These are phyloP conservation scores for Morone saxatilis DNA, from an alignment of 2,113 vertebrate genomes.

Conservation along the genomic window DNA sequence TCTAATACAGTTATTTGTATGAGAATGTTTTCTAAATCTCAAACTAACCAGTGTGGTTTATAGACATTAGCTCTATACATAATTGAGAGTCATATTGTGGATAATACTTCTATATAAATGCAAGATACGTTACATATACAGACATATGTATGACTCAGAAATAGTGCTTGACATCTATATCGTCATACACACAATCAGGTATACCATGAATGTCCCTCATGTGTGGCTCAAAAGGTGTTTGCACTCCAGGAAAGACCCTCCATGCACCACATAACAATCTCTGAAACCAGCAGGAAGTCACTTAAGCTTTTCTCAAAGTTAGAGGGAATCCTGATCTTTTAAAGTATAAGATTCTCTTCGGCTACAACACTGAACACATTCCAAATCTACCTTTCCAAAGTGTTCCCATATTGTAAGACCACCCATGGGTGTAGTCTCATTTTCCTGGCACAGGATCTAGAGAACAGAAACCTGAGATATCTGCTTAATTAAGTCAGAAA, in stretches of 20 bases:
- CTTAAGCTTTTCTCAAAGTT: neutral
- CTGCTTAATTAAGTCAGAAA: slow-evolving; percentile 45
- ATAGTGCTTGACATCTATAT: neutral
- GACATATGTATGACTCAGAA: neutral
- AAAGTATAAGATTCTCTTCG: slow-evolving; percentile 30
- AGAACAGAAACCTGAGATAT: slow-evolving; percentile 46
- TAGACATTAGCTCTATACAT: no score
- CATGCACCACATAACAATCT: neutral
- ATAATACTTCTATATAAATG: neutral
- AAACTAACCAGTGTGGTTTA: neutral
- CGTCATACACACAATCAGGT: neutral
- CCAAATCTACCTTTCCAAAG: slow-evolving; percentile 45
- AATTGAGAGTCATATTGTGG: neutral
- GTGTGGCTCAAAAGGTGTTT: neutral
- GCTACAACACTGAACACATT: slow-evolving; percentile 19
- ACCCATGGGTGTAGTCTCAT: slow-evolving; percentile 59
- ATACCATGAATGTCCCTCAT: neutral
- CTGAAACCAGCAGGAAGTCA: neutral
- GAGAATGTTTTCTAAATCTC: neutral
- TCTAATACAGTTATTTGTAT: neutral
- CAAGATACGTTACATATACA: neutral
- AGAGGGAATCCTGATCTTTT: slow-evolving; percentile 6
- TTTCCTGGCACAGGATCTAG: slow-evolving; percentile 61
- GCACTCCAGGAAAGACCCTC: neutral
- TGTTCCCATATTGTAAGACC: slow-evolving; percentile 54